phyloP scores from a whole-genome alignment of 2,113 vertebrate genomes.

The Cyprinus carpio region DNA sequence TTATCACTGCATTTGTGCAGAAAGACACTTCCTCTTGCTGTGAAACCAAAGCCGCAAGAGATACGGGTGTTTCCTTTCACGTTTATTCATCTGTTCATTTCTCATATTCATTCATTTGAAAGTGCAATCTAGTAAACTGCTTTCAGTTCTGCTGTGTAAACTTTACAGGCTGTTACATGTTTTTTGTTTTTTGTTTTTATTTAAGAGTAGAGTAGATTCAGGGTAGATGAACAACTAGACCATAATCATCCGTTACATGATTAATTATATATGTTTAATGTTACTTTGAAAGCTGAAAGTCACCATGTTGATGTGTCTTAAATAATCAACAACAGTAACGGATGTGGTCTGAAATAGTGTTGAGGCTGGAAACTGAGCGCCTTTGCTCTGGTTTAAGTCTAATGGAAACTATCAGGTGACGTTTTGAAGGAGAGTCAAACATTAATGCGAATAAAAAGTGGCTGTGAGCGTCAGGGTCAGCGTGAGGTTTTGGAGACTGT shows the following conservation, averaged over 20 bases:
- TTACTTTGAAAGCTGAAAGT: background rate
- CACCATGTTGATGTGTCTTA: background rate
- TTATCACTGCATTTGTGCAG: background rate
- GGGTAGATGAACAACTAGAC: background rate
- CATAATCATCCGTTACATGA: background rate
- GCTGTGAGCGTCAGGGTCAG: background rate
- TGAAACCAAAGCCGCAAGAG: background rate
- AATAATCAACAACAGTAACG: background rate
- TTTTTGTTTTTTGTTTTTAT: background rate
- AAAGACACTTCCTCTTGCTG: background rate
- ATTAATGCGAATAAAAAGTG: conserved; percentile 12
- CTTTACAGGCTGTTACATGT: background rate
- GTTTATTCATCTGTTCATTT: background rate
- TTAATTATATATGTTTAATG: background rate
- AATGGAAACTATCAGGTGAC: background rate
- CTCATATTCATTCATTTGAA: background rate
- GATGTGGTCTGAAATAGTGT: background rate
- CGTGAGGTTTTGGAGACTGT: background rate
- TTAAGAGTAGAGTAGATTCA: background rate
- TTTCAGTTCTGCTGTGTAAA: background rate
- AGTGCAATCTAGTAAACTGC: background rate
- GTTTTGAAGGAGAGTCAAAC: conserved; percentile 28
- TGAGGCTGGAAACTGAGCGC: background rate
- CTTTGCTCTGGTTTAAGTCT: background rate
- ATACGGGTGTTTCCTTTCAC: background rate